A percentile compares a stretch with the other conserved stretches of the same genome.
phyloP scores from a whole-genome alignment of 2,797 vertebrate species.

The Phyllotis vaccarum region DNA sequence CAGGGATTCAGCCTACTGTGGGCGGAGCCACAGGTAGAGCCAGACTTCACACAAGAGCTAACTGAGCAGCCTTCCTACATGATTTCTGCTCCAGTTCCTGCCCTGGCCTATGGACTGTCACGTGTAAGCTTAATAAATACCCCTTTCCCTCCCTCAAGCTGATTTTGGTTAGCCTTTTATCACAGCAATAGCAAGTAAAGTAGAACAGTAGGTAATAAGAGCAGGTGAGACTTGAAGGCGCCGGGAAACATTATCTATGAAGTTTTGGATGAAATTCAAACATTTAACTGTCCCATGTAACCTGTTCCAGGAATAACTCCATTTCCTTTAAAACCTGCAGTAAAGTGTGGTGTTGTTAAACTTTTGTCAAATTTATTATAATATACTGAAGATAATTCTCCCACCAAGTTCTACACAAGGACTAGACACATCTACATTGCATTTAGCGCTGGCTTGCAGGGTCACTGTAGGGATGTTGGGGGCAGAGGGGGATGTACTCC shows the following conservation, averaged over 20 bases:
- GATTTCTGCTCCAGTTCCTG: neutral
- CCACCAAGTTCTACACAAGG: neutral
- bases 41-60: neutral
- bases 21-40: neutral
- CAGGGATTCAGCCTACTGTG: too few relatives aligned
- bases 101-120: neutral
- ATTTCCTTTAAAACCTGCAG: conserved; percentile 20
- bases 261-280: neutral
- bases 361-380: neutral
- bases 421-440: neutral
- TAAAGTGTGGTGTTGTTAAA: neutral
- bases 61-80: neutral
- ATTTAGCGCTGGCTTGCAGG: neutral
- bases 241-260: neutral
- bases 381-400: conserved; percentile 11
- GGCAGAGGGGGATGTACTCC: neutral
- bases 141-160: neutral
- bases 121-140: neutral
- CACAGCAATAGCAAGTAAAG: neutral
- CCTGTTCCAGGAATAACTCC: neutral
- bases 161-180: neutral
- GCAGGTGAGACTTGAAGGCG: neutral
- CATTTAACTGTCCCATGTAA: neutral
- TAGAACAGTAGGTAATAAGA: neutral
- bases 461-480: too few relatives aligned